These are phyloP conservation scores for Drosophila aldrichi DNA, from an alignment of 2,888 invertebrate genomes.

Conservation along the genomic window DNA sequence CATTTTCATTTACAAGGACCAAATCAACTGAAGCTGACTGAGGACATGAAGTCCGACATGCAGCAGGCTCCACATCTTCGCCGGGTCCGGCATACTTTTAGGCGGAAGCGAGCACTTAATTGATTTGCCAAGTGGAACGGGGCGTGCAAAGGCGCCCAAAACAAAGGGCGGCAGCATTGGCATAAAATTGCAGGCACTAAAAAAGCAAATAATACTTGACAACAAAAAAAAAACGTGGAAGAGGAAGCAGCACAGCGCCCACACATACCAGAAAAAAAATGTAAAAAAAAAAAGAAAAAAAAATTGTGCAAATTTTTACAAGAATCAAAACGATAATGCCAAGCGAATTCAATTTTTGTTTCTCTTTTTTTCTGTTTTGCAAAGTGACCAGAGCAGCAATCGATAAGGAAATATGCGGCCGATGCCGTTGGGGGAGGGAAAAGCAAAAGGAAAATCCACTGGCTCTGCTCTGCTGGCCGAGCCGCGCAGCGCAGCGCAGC, in stretches of 20 bases:
- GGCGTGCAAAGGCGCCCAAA: conserved; percentile 44
- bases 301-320: conserved; percentile 35
- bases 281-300: too few species aligned
- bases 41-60: conserved; percentile 12
- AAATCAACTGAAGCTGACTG: conserved; percentile 46
- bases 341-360: conserved; percentile 26
- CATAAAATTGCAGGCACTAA: neutral
- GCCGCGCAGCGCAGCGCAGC: neutral
- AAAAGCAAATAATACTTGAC: conserved; percentile 7
- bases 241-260: neutral
- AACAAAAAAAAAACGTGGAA: conserved; percentile 7
- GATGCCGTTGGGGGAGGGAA: conserved; percentile 9
- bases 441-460: conserved; percentile 17
- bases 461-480: neutral
- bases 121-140: conserved; percentile 70
- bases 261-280: neutral
- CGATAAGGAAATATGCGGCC: conserved; percentile 36
- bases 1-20: conserved; percentile 60
- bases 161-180: conserved; percentile 15
- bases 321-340: conserved; percentile 32
- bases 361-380: neutral
- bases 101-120: conserved; percentile 71
- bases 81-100: conserved; percentile 50
- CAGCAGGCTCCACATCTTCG: conserved; percentile 7
- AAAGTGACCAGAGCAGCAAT: conserved; percentile 38